Conservation (phyloP, 2,797 vertebrate genomes). For the Dallia pectoralis region DNA sequence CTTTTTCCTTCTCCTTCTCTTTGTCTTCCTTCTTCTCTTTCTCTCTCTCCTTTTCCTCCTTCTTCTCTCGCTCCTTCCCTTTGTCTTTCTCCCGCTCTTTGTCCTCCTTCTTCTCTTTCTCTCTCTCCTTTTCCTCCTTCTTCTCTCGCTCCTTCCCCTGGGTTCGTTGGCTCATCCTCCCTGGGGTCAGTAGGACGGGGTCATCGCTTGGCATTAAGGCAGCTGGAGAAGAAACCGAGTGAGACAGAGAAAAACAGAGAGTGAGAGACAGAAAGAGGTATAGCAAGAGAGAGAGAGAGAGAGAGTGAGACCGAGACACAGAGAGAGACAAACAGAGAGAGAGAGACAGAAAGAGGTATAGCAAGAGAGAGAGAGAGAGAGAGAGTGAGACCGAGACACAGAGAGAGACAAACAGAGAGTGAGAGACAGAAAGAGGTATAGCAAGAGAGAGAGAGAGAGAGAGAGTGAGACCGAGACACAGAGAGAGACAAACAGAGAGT, state of each 20-base stretch:
- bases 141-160: conserved; percentile 76
- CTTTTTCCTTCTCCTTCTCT: background rate
- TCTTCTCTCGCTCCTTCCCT: conserved; percentile 90
- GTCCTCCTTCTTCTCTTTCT: conserved; percentile 41
- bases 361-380: background rate
- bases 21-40: conserved; percentile 52
- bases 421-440: background rate
- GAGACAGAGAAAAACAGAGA: background rate
- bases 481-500: conserved; percentile 16
- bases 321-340: too few relatives aligned
- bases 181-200: conserved; percentile 80
- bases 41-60: conserved; percentile 77
- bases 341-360: background rate
- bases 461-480: too few relatives aligned
- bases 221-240: conserved; percentile 58
- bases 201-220: conserved; percentile 83
- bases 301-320: too few relatives aligned
- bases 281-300: background rate
- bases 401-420: background rate
- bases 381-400: too few relatives aligned
- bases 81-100: background rate
- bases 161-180: conserved; percentile 90
- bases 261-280: background rate
- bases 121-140: conserved; percentile 52
- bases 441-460: background rate